A percentile compares a stretch with the other conserved stretches of the same genome.
These are phyloP conservation scores for Andrena chrysosceles DNA, from an alignment of 2,888 invertebrate genomes.

Conservation along the genomic window DNA sequence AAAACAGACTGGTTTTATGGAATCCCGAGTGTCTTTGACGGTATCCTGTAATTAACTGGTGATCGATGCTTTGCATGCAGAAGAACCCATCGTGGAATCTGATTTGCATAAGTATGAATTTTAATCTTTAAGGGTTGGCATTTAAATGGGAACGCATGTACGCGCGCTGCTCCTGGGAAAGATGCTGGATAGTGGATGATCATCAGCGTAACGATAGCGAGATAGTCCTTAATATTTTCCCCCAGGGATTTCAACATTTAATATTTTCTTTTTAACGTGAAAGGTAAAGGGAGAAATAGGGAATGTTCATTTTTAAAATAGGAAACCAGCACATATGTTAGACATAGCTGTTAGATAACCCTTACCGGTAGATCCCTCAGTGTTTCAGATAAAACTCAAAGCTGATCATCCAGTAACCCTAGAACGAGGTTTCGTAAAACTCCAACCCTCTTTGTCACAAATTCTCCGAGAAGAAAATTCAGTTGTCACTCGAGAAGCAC, in stretches of 20 bases:
- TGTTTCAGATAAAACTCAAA: too few relatives aligned
- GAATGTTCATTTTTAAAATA: too few relatives aligned
- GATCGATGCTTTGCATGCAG: conserved; percentile 50
- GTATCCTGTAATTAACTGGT: conserved; percentile 57
- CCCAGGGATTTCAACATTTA: too few relatives aligned
- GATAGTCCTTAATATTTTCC: too few relatives aligned
- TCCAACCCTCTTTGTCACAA: background rate
- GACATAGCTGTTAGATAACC: too few relatives aligned
- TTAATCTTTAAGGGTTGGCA: conserved; percentile 46
- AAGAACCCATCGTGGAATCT: conserved; percentile 18
- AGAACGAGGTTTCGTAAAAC: background rate
- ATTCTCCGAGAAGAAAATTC: background rate
- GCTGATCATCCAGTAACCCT: too few relatives aligned
- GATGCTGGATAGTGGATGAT: too few relatives aligned
- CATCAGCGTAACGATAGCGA: too few relatives aligned
- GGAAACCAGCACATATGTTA: too few relatives aligned
- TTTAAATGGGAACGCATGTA: conserved; percentile 45
- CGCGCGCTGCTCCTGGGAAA: background rate
- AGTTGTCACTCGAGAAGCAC: background rate
- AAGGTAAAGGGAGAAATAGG: too few relatives aligned
- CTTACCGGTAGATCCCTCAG: too few relatives aligned
- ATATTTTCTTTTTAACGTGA: too few relatives aligned
- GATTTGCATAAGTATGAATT: conserved; percentile 61
- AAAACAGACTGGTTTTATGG: conserved; percentile 53
- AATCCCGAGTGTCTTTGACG: conserved; percentile 37